Evolutionary conservation across 1,140 invertebrate genomes (phyloP), one percentile per base, ranked within the genome.

Genomic region (Zaprionus lachaisei): DNA sequence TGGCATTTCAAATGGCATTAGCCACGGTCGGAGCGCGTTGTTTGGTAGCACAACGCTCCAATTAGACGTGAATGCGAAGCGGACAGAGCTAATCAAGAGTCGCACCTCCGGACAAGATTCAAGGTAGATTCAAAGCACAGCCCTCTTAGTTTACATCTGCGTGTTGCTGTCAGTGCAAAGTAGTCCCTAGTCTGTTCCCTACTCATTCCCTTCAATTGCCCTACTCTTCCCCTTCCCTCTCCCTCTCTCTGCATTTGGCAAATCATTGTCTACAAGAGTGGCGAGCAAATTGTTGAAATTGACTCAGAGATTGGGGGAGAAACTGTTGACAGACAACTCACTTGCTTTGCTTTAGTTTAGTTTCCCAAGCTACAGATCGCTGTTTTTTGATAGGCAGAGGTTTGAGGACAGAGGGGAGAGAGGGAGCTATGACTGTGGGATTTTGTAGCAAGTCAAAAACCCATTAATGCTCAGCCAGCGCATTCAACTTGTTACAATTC

Each of bases 401-500:
- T 28, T 22, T 22, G 12, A 15, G 37, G 51, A 17, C 1, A 7
- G 58, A 17, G 26, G 49, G 24, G 14, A 26, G 51, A 20, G 55
- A 37, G 34, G 62, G 41, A 17, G 4, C 6, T 47, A 11, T 47
- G n/a, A 47, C 49, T 37, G 34, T 37, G 51, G 31, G 56, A 66
- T 74, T 89, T 89, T 79, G 84, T 84, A 56, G 79, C 85, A 89
- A 89, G 84, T 84, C 84, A 89, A 90, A 89, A 89, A 90, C 81
- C 84, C 90, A 89, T 84, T 89, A 89, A 90, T 89, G 85, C 81
- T 69, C 81, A 81, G 79, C 68, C 75, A 79, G 85, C 85, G 80
- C 84, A 76, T 89, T 89, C 84, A 89, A 90, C 85, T 89, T 90
- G 84, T 84, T 84, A 84, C 84, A 87, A 89, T 89, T 89, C 73